Percentiles rank a stretch among this genome's conserved stretches.
phyloP scores from a whole-genome alignment of 2,113 vertebrate species.

The Athene noctua region DNA sequence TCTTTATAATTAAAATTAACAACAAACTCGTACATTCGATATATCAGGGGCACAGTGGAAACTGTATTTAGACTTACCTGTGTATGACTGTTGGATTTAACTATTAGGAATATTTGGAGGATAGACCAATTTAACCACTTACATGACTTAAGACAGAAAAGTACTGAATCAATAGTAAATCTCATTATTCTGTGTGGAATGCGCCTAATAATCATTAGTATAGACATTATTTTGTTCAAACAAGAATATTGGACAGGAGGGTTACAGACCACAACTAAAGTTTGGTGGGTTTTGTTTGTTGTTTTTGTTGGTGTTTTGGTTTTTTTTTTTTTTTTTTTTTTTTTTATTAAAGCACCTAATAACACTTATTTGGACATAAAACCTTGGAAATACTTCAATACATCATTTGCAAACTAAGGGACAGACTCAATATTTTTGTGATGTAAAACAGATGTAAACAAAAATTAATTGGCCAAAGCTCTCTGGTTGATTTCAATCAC shows the following conservation, averaged over 20 bases:
- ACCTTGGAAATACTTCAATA: neutral
- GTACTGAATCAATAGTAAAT: neutral
- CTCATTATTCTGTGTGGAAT: neutral
- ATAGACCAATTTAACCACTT: neutral
- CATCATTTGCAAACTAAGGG: neutral
- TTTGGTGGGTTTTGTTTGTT: no score
- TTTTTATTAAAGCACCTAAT: neutral
- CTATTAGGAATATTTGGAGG: neutral
- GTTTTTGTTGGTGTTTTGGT: no score
- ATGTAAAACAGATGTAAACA: neutral
- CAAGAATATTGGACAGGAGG: neutral
- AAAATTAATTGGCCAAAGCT: neutral
- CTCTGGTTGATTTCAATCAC: neutral
- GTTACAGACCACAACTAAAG: neutral
- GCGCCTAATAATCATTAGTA: neutral
- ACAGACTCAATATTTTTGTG: neutral
- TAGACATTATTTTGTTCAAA: neutral
- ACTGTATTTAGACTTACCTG: neutral
- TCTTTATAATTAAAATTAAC: neutral
- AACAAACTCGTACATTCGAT: neutral
- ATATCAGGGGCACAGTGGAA: neutral
- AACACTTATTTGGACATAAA: neutral
- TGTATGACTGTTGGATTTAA: neutral
- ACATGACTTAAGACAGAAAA: neutral
- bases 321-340: neutral